Evolutionary conservation across 2,888 invertebrate genomes (phyloP).

Genomic region (Orchestes rusci): DNA sequence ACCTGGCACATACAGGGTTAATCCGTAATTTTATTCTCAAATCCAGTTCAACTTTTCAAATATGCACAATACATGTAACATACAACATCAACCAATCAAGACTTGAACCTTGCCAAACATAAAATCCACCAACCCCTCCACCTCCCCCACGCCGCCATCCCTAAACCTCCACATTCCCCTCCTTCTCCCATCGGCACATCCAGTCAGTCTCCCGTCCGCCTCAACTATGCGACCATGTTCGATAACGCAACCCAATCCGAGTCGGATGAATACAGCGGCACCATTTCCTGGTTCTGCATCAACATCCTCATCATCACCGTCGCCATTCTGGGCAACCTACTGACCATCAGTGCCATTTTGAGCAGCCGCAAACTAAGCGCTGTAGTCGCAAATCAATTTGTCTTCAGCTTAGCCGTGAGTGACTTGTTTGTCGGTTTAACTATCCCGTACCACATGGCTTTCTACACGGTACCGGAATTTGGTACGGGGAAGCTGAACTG

Average conservation of each 20-base stretch:
- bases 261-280: conserved; percentile 19
- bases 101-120: too few relatives aligned
- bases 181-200: too few relatives aligned
- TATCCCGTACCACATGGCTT: conserved; percentile 70
- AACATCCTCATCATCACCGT: conserved; percentile 59
- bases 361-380: conserved; percentile 61
- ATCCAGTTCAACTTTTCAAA: too few relatives aligned
- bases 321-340: conserved; percentile 65
- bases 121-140: too few relatives aligned
- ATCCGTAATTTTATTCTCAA: too few relatives aligned
- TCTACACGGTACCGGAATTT: conserved; percentile 57
- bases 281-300: conserved; percentile 53
- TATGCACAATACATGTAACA: too few relatives aligned
- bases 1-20: too few relatives aligned
- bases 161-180: too few relatives aligned
- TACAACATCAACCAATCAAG: too few relatives aligned
- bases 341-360: conserved; percentile 68
- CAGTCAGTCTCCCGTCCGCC: too few relatives aligned
- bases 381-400: conserved; percentile 69
- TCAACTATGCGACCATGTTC: too few relatives aligned
- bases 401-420: conserved; percentile 70
- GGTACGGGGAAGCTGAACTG: conserved; percentile 58
- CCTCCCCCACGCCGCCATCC: too few relatives aligned
- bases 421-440: conserved; percentile 72
- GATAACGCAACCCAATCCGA: conserved; percentile 8